phyloP scores from a whole-genome alignment of 2,888 invertebrate species.

The Resseliella maxima region DNA sequence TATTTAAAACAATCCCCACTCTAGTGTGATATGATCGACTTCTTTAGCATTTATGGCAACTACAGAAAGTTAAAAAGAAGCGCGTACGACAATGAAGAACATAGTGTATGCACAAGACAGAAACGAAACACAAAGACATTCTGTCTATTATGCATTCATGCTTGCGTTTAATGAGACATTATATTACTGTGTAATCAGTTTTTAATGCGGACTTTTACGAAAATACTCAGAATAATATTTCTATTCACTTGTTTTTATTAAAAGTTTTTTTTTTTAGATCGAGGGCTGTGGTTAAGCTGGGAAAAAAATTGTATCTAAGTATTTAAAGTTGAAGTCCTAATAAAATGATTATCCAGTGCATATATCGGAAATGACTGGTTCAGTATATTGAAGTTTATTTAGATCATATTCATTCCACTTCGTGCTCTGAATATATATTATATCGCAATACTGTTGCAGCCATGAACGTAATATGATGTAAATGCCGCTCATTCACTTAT shows the following conservation, averaged over 20 bases:
- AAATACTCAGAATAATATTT: background rate
- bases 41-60: conserved; percentile 22
- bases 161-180: background rate
- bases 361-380: background rate
- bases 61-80: conserved; percentile 6
- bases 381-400: background rate
- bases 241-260: background rate
- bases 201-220: background rate
- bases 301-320: background rate
- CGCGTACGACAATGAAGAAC: background rate
- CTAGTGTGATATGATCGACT: background rate
- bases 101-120: background rate
- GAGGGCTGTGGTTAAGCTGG: too few species aligned
- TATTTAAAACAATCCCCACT: conserved; percentile 11
- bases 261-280: too few species aligned
- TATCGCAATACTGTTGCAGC: background rate
- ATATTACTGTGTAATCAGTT: background rate
- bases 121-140: conserved; percentile 3
- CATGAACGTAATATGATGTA: background rate
- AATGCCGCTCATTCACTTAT: background rate
- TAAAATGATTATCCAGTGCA: background rate
- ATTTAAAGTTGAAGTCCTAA: background rate
- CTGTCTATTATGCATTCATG: background rate
- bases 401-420: background rate
- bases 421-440: background rate